Evolutionary conservation across 2,888 invertebrate genomes (phyloP), one percentile per base, ranked within the genome.

Genomic region (Himalopsyche japonica): DNA sequence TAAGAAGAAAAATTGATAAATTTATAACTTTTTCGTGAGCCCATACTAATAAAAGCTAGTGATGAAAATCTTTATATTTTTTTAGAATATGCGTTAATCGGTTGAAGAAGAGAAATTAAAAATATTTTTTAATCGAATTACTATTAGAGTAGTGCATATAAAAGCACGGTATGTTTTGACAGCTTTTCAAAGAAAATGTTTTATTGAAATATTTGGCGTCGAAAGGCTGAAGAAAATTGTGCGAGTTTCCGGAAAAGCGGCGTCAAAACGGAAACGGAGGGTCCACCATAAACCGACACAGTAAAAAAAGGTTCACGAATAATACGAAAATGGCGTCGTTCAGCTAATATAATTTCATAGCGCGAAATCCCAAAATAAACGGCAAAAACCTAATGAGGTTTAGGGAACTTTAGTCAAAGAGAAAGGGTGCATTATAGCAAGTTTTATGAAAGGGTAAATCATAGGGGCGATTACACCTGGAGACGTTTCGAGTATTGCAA

Each of bases 321-420:
- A 43, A 43, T n/a, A 27, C 48, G 81, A 64, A 76, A 81, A 81
- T 70, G 81, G 70, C 76, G 81, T 76, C 81, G 81, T 81, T 81
- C 64, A 64, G 70, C 81, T 81, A 81, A 81, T 81, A 81, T 81
- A 76, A 81, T 81, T 81, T 81, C 81, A 81, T 81, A 81, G 24
- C 47, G 34, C 34, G 64, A 43, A 64, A 76, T 76, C 8, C 32
- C 32, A 32, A 76, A 76, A 76, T 76, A 76, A 76, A 76, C 76
- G 76, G 32, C 76, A 76, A 76, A 76, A 76, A 82, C 18, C 82
- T 82, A 82, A 82, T 82, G 82, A 82, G 77, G 76, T 82, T 76
- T 76, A 15, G 27, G 15, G 76, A 76, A n/a, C 76, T 34, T 70
- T 34, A 32, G n/a, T 30, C 76, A 32, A n/a, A 30, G 76, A 76